A percentile compares a stretch with the other conserved stretches of the same genome.
Conservation (phyloP, 2,797 vertebrate genomes). For the Otolemur crassicaudatus region DNA sequence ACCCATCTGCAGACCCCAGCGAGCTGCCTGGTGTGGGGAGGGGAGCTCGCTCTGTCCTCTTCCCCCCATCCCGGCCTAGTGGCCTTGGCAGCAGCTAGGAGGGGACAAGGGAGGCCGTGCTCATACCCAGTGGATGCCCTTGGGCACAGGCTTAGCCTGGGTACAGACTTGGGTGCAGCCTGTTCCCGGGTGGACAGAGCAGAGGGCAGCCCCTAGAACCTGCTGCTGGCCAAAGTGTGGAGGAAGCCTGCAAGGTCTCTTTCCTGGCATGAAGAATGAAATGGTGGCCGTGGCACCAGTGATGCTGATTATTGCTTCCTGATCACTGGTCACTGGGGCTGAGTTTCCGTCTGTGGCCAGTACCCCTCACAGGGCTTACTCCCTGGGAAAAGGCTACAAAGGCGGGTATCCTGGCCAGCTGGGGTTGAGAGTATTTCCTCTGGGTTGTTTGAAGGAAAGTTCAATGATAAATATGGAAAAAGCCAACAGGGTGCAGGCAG, state of each 20-base stretch:
- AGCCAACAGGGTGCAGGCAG: slow-evolving; percentile 58
- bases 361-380: slow-evolving; percentile 47
- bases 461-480: slow-evolving; percentile 84
- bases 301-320: slow-evolving; percentile 81
- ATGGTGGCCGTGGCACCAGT: slow-evolving; percentile 48
- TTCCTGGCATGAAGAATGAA: not conserved
- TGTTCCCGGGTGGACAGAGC: not conserved
- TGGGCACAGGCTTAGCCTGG: not conserved
- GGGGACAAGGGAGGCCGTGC: not conserved
- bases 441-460: slow-evolving; percentile 83
- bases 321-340: not conserved
- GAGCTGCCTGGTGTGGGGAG: not conserved
- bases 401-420: slow-evolving; percentile 87
- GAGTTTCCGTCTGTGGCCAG: slow-evolving; percentile 82
- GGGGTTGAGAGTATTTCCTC: slow-evolving; percentile 83
- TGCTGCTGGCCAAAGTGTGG: accelerated
- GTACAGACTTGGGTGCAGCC: not conserved
- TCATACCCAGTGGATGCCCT: not conserved
- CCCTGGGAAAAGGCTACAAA: slow-evolving; percentile 85
- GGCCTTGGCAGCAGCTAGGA: accelerated
- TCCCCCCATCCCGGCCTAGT: accelerated
- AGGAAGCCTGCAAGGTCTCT: not conserved
- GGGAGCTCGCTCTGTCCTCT: too few species aligned
- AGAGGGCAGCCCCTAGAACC: not conserved
- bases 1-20: not conserved